Percentiles rank a stretch among this genome's conserved stretches.
These are phyloP conservation scores for Sebastiscus tertius DNA, from an alignment of 2,797 vertebrate genomes.

Conservation along the genomic window DNA sequence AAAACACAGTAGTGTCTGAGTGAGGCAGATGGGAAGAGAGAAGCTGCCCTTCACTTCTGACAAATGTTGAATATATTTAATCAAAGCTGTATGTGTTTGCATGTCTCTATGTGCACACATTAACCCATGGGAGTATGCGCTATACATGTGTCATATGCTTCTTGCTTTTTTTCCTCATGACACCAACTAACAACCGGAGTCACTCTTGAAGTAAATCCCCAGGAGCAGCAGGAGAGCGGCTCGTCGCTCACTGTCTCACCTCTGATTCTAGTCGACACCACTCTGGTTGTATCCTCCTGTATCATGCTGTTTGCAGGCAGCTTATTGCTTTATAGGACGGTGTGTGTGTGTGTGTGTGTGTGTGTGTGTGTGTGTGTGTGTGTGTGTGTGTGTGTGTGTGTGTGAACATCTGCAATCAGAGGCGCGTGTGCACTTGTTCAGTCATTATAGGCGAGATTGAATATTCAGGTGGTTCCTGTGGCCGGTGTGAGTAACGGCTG, in stretches of 20 bases:
- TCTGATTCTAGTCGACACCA: background rate
- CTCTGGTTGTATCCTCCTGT: background rate
- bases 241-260: background rate
- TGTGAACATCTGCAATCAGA: background rate
- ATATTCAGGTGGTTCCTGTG: background rate
- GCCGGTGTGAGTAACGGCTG: background rate
- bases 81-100: background rate
- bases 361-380: no score
- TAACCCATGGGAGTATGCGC: background rate
- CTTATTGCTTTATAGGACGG: background rate
- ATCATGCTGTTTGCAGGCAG: background rate
- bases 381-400: no score
- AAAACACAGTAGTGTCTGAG: background rate
- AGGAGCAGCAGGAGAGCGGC: background rate
- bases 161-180: constrained; percentile 1
- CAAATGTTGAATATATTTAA: background rate
- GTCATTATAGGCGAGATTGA: constrained; percentile 16
- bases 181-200: background rate
- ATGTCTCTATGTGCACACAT: background rate
- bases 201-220: background rate
- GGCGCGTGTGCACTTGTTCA: background rate
- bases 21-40: background rate
- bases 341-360: background rate
- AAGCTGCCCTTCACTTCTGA: background rate
- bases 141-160: background rate